phyloP scores from a whole-genome alignment of 2,888 invertebrate species.

The Nomada ferruginata region DNA sequence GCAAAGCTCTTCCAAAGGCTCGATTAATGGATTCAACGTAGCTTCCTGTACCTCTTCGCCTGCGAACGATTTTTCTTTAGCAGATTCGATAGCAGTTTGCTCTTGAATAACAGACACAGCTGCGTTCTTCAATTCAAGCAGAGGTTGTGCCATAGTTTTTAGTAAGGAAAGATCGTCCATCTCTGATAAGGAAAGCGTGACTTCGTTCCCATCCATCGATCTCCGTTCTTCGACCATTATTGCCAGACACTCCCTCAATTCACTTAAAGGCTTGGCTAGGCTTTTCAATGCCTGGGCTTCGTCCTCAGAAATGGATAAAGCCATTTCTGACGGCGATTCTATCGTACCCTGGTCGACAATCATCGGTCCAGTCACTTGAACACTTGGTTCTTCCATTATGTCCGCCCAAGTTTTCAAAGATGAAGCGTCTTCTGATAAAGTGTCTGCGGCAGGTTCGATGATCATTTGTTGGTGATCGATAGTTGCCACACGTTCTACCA shows the following conservation, averaged over 20 bases:
- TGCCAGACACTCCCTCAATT: constrained; percentile 77
- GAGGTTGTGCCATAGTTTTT: constrained; percentile 76
- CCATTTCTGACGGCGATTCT: constrained; percentile 61
- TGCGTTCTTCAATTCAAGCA: constrained; percentile 79
- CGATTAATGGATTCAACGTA: constrained; percentile 86
- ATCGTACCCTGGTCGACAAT: constrained; percentile 58
- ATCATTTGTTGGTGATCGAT: constrained; percentile 64
- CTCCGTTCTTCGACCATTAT: constrained; percentile 75
- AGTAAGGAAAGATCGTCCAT: constrained; percentile 72
- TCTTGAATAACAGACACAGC: constrained; percentile 79
- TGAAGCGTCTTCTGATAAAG: constrained; percentile 71
- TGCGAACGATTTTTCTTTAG: constrained; percentile 59
- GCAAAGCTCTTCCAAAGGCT: constrained; percentile 83
- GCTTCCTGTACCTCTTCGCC: constrained; percentile 69
- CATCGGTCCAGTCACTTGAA: constrained; percentile 44
- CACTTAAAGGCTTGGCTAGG: constrained; percentile 75
- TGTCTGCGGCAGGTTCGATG: constrained; percentile 82
- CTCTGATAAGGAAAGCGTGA: constrained; percentile 59
- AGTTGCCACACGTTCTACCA: constrained; percentile 56
- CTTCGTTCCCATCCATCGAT: constrained; percentile 68
- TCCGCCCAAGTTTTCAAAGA: constrained; percentile 70
- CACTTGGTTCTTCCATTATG: constrained; percentile 53
- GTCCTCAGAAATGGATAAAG: constrained; percentile 63
- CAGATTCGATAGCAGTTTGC: constrained; percentile 69
- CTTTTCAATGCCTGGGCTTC: constrained; percentile 66